Evolutionary conservation across 2,113 vertebrate genomes (phyloP).

Genomic region (Urocitellus parryii): DNA sequence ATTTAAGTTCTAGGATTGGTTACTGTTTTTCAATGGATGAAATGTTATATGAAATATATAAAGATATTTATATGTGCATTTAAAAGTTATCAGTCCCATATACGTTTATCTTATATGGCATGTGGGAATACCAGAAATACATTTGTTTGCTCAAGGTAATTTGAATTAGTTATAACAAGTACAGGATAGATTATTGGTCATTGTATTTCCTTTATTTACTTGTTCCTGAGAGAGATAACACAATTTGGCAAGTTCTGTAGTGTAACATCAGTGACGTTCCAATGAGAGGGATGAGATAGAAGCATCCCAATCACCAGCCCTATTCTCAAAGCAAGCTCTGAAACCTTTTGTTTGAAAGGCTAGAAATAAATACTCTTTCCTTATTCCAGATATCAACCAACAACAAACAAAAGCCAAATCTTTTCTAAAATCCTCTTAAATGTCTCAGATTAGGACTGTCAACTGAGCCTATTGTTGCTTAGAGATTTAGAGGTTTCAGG

Average conservation of each 20-base stretch:
- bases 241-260: slow-evolving; percentile 41
- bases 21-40: neutral
- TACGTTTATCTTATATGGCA: neutral
- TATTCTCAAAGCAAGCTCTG: slow-evolving; percentile 49
- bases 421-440: slow-evolving; percentile 76
- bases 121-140: slow-evolving; percentile 29
- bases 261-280: slow-evolving; percentile 10
- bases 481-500: slow-evolving; percentile 72
- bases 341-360: slow-evolving; percentile 61
- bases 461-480: slow-evolving; percentile 66
- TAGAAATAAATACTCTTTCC: slow-evolving; percentile 56
- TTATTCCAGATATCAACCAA: slow-evolving; percentile 71
- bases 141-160: slow-evolving; percentile 16
- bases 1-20: neutral
- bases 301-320: neutral
- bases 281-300: neutral
- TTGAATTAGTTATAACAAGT: slow-evolving; percentile 44
- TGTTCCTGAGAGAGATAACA: slow-evolving; percentile 41
- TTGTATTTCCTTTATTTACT: slow-evolving; percentile 53
- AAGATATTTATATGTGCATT: neutral
- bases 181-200: slow-evolving; percentile 3
- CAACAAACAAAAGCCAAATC: slow-evolving; percentile 75
- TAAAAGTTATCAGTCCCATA: neutral
- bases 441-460: slow-evolving; percentile 61
- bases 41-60: too few relatives aligned